phyloP scores from a whole-genome alignment of 2,888 invertebrate species.

The Agrotis puta region DNA sequence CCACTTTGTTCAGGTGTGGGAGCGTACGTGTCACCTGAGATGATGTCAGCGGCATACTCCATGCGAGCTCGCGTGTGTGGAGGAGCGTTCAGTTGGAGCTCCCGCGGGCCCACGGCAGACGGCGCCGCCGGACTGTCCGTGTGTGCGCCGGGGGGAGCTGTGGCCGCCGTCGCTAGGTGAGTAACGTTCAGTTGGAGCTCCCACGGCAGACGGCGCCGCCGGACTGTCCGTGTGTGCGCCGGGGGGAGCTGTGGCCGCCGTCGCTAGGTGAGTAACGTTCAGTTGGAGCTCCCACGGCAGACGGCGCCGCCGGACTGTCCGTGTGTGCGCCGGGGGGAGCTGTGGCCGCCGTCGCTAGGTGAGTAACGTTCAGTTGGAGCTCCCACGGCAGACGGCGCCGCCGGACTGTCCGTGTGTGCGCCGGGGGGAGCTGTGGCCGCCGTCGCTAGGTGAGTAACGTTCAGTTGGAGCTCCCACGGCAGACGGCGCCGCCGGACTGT shows the following conservation, averaged over 20 bases:
- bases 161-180: conserved; percentile 92
- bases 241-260: conserved; percentile 97
- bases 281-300: no score
- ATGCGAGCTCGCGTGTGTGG: conserved; percentile 95
- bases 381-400: no score
- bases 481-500: no score
- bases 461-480: no score
- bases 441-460: no score
- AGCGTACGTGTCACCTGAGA: conserved; percentile 99
- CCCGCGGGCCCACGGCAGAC: conserved; percentile 96
- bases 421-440: no score
- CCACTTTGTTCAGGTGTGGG: conserved; percentile 93
- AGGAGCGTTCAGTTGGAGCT: conserved; percentile 97
- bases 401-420: no score
- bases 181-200: conserved; percentile 4
- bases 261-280: no score
- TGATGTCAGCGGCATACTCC: conserved; percentile 99
- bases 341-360: no score
- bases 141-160: conserved; percentile 98
- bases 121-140: conserved; percentile 97
- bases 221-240: conserved; percentile 98
- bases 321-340: no score
- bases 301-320: no score
- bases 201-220: conserved; percentile 94
- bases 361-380: no score